Evolutionary conservation across 2,888 invertebrate genomes (phyloP), one percentile per base, ranked within the genome.

Genomic region (Mylabris sibirica): DNA sequence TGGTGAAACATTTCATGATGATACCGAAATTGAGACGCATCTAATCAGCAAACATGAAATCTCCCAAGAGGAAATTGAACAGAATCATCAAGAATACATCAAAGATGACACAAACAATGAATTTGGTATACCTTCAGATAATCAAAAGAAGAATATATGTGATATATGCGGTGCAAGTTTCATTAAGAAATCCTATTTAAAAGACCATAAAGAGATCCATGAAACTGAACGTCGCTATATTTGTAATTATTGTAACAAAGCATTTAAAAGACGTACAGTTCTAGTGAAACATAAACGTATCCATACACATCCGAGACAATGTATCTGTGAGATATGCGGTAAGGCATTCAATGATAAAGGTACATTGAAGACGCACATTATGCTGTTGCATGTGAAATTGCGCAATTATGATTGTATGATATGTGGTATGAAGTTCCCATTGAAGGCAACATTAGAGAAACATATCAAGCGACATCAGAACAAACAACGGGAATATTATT

Each of bases 261-360:
- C 75, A 11, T 81, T 80, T 67, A 75, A 77, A 44, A 73, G 79
- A 34, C 70, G 80, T n/a, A 78, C 80, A 1, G 78, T 78, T 57
- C 69, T 80, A 44, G 70, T 74, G 22, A 76, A 78, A 63, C 81
- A 81, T 64, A 75, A 75, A 64, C 74, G 76, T 26, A 74, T 78
- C 6, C 81, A 81, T 66, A 75, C 79, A 17, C 74, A 79, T 71
- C 80, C 79, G 1, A 72, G 76, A 49, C 72, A 76, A 62, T 77
- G 76, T 38, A 74, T 79, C 59, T 81, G 81, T 57, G 80, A 80
- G 49, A 64, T 74, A 8, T 81, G 81, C 62, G 81, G 80, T 3
- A 71, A 77, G 57, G 76, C 75, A 26, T 80, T 81, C 66, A 81
- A 79, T 20, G 78, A 78, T 53, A 74, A 73, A 53, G 76, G 76